Evolutionary conservation across 2,797 vertebrate genomes (phyloP).

Genomic region (Silurus aristotelis): DNA sequence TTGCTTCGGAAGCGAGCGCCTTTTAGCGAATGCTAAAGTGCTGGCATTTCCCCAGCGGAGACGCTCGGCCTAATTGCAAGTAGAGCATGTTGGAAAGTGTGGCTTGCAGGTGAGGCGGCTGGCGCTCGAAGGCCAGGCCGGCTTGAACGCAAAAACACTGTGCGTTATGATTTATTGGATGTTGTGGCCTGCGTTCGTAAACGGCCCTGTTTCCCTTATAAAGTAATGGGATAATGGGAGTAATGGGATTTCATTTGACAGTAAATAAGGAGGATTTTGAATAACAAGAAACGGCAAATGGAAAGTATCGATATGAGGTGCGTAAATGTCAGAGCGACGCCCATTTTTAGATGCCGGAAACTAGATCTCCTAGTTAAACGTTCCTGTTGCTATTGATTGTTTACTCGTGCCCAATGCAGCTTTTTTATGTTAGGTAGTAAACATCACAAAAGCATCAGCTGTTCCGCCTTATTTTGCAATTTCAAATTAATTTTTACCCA

Average conservation of each 20-base stretch:
- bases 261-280: slow-evolving; percentile 50
- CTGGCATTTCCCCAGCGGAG: slow-evolving; percentile 54
- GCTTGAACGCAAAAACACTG: slow-evolving; percentile 43
- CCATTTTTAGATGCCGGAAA: slow-evolving; percentile 25
- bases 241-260: slow-evolving; percentile 77
- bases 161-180: slow-evolving; percentile 72
- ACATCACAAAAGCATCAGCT: not conserved
- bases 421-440: slow-evolving; percentile 13
- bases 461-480: not conserved
- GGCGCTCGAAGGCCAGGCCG: slow-evolving; percentile 43
- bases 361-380: slow-evolving; percentile 37
- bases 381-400: slow-evolving; percentile 35
- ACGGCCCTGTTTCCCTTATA: slow-evolving; percentile 74
- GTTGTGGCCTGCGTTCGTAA: slow-evolving; percentile 73
- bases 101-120: slow-evolving; percentile 52
- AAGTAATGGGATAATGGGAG: slow-evolving; percentile 63
- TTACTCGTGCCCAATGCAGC: slow-evolving; percentile 27
- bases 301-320: slow-evolving; percentile 76
- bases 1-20: slow-evolving; percentile 44
- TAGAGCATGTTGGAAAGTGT: slow-evolving; percentile 53
- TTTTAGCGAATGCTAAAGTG: slow-evolving; percentile 48
- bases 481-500: not conserved
- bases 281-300: slow-evolving; percentile 51
- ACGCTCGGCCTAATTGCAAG: slow-evolving; percentile 61
- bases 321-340: slow-evolving; percentile 69